Base-by-base conservation (phyloP, 2,113 vertebrate species). In the Corynorhinus townsendii region DNA sequence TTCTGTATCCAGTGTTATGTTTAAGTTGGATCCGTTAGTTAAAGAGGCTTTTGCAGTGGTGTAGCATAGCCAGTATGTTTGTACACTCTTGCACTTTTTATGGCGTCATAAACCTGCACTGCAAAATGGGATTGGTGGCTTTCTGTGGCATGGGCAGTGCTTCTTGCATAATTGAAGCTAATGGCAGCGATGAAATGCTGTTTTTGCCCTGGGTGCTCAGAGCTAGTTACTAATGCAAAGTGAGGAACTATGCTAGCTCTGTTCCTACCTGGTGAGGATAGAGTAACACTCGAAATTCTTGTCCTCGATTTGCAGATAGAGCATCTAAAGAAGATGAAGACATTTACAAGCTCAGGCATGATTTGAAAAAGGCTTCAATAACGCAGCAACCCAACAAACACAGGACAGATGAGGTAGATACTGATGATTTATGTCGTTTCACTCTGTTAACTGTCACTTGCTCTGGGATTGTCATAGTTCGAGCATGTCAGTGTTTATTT, bases 281-380 rank as follows among this genome's bases (percentile, higher is more conserved):
- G 38, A 79, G n/a, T 90, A 86, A 95, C 45, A 4, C 47, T 90
- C 22, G 4, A 59, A 6, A 30, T 68, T 76, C 64, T 97, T 83
- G 56, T 47, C 45, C 43, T 97, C 96, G 47, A 95, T 45, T 90
- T 97, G 71, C 94, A 99, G 99, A 99, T 97, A 99, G 98, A 96
- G 96, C 99, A 26, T 98, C 98, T 96, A 99, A 99, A 98, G 99
- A 99, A 98, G 99, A 99, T 79, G 99, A 99, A 97, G 99, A 99
- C 95, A 99, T 99, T 95, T 99, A 99, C 97, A 99, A 99, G 98
- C 98, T 99, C 90, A 99, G 99, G 75, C 99, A 99, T 59, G 99
- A 99, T 96, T 98, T 99, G 96, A 99, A 99, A 97, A 99, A 98
- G 97, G 98, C 99, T 0, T 98, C 99, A 0, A 99, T 99, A 97